These are phyloP conservation scores for Botia kubotai DNA, from an alignment of 2,797 vertebrate genomes.

Conservation along the genomic window DNA sequence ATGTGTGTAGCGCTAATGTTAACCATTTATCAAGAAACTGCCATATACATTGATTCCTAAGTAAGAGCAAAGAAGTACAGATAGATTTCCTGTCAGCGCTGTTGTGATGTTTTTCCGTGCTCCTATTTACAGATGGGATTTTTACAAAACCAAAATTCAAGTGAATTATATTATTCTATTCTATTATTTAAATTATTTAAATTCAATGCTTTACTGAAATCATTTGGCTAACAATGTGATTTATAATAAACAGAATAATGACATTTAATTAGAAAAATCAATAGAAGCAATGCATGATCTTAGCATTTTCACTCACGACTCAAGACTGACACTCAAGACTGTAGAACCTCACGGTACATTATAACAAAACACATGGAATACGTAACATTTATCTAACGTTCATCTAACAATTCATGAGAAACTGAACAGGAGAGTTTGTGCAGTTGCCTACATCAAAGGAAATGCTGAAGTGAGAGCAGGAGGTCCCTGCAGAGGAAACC, in stretches of 20 bases:
- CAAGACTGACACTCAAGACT: too few species aligned
- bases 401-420: too few species aligned
- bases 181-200: background rate
- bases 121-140: background rate
- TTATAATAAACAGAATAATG: too few species aligned
- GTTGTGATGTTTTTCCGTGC: constrained; percentile 4
- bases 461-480: constrained; percentile 54
- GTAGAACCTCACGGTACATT: too few species aligned
- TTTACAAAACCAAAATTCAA: background rate
- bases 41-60: constrained; percentile 49
- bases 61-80: constrained; percentile 29
- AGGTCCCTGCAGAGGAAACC: constrained; percentile 51
- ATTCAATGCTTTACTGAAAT: too few species aligned
- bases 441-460: constrained; percentile 53
- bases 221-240: too few species aligned
- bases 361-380: constrained; percentile 10
- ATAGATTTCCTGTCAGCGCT: constrained; percentile 43
- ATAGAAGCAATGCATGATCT: too few species aligned
- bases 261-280: too few species aligned
- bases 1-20: background rate
- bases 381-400: background rate
- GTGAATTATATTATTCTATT: background rate
- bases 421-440: background rate
- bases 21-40: constrained; percentile 39
- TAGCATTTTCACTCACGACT: too few species aligned